Evolutionary conservation across 2,113 vertebrate species (phyloP), one percentile per base, ranked within the genome.

Genomic region (Suncus etruscus): DNA sequence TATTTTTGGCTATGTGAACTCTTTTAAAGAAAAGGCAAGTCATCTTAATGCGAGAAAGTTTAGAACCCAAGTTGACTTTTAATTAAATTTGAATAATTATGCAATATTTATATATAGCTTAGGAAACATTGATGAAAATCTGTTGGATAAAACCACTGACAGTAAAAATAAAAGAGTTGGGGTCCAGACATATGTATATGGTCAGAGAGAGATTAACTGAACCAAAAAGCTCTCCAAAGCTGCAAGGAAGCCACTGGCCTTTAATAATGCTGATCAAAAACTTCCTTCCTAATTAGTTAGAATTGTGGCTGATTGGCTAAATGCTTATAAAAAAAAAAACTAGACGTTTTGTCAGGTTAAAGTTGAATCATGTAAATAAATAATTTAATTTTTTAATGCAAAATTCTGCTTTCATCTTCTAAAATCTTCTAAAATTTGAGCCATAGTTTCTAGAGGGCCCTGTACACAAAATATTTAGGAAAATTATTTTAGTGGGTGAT

Each of bases 231-330:
- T 73, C 22, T 25, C 68, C 50, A 72, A 90, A 90, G 29, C 10
- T 50, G 15, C 2, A 66, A 47, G n/a, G 50, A 89, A 78, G 3
- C 76, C 32, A 66, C 66, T 81, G 22, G 24, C 10, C 0, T 86
- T 94, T 72, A 73, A 69, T 1, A 0, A 76, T 75, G 47, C 1
- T 45, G 80, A 84, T 82, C 29, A 87, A 79, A 93, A 81, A 12
- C 32, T 75, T 29, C 6, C 11, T 47, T 7, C 22, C 29, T 1
- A 25, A 1, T 48, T 93, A 83, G 3, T 45, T 92, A 83, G 3
- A 91, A 91, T 20, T 84, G 25, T 70, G n/a, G 0, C 45, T 58
- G 47, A 20, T 29, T 48, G 6, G 1, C 18, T 61, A 51, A 24
- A 16, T 58, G 24, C 14, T 58, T 54, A 91, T 20, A 72, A 32